Evolutionary conservation across 2,113 vertebrate genomes (phyloP), one percentile per base, ranked within the genome.

Genomic region (Ploceus nigricollis): DNA sequence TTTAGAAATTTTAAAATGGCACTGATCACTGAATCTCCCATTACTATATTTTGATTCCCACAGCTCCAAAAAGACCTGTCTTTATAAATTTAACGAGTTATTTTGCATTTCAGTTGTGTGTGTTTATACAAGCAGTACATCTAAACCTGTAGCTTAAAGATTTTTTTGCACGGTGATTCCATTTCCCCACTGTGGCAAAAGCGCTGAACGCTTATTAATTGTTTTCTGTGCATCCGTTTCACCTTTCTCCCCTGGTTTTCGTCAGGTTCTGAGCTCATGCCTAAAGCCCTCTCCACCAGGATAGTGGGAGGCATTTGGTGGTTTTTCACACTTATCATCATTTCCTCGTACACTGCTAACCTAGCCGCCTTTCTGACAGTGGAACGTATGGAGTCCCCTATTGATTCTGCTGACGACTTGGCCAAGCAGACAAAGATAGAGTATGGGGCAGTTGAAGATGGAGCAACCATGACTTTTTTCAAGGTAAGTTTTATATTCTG

Each of bases 241-340:
- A 98, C 97, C 98, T 98, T 97, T 96, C 94, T 98, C 97, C 97
- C 97, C 98, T 98, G 98, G 98, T 99, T 98, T 99, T 93, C 94
- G 90, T 98, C 97, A 99, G 99, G 99, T 98, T 99, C 99, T 98
- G 99, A 99, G 98, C 99, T 99, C 97, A 99, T 99, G 99, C 99
- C 99, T 93, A 99, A 99, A 99, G 99, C 99, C 93, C 99, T 99
- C 94, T 99, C 99, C 97, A 99, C 99, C 98, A 99, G 99, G 98
- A 99, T 99, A 98, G 99, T 99, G 97, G 99, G 99, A 97, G 99
- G 99, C 97, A 99, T 99, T 98, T 99, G 99, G 99, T 99, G 99
- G 99, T 99, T 99, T 99, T 99, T 99, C 98, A 99, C 99, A 81
- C 99, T 99, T 97, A 99, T 99, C 98, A 99, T 99, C 98, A 99